Conservation (phyloP, 2,797 vertebrate species). For the Allochrocebus solatus region DNA sequence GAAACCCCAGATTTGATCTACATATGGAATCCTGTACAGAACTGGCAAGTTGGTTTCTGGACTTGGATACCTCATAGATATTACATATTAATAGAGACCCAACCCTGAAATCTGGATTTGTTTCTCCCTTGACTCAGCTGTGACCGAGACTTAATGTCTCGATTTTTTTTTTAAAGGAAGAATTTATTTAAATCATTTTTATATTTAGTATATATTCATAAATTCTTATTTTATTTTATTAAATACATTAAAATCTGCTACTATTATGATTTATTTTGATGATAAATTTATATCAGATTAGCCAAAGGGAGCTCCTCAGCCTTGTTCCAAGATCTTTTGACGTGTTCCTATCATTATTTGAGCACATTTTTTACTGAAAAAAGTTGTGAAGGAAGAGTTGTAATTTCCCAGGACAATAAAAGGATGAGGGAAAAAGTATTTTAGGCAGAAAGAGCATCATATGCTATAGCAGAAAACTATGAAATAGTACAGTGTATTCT, state of each 20-base stretch:
- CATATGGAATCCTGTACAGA: too few species aligned
- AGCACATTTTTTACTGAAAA: slow-evolving; percentile 26
- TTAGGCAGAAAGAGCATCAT: background rate
- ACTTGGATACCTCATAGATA: background rate
- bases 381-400: background rate
- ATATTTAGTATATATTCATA: slow-evolving; percentile 2
- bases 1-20: too few species aligned
- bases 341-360: slow-evolving; percentile 21
- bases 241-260: slow-evolving; percentile 15
- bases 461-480: slow-evolving; percentile 20
- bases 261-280: slow-evolving; percentile 24
- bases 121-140: background rate
- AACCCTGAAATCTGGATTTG: background rate
- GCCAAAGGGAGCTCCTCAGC: background rate
- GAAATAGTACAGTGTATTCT: slow-evolving; percentile 20
- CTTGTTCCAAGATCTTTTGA: slow-evolving; percentile 20
- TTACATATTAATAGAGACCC: background rate
- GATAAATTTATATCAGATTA: background rate
- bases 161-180: background rate
- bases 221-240: slow-evolving; percentile 37
- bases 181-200: background rate
- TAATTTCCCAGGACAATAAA: slow-evolving; percentile 32
- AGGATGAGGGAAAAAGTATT: slow-evolving; percentile 8
- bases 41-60: too few species aligned
- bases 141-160: background rate